phyloP scores from a whole-genome alignment of 2,888 invertebrate genomes.

The Epirrita christyi region DNA sequence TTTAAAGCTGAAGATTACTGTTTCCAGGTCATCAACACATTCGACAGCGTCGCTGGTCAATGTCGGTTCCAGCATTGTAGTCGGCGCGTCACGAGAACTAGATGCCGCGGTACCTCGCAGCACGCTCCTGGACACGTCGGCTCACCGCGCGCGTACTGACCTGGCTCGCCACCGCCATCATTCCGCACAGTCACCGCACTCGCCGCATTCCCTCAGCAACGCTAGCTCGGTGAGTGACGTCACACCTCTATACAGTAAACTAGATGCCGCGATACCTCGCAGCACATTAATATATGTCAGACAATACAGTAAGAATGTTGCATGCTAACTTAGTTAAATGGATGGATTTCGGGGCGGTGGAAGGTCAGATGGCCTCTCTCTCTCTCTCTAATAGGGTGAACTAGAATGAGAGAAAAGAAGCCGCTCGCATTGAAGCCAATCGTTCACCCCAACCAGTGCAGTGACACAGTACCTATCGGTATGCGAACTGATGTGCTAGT shows the following conservation, averaged over 20 bases:
- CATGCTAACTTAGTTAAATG: too few species aligned
- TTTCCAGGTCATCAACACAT: constrained; percentile 22
- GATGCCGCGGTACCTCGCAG: constrained; percentile 94
- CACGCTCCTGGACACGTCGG: constrained; percentile 92
- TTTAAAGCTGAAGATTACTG: too few species aligned
- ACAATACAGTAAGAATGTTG: too few species aligned
- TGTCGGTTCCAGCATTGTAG: constrained; percentile 37
- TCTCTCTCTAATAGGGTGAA: too few species aligned
- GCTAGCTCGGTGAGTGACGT: constrained; percentile 69
- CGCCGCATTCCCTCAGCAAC: constrained; percentile 82
- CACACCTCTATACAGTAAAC: not conserved
- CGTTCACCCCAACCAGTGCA: too few species aligned
- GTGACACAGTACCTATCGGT: too few species aligned
- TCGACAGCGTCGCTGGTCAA: constrained; percentile 29
- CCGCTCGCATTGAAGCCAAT: too few species aligned
- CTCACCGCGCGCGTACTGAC: constrained; percentile 90
- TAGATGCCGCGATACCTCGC: not conserved
- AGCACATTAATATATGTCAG: too few species aligned
- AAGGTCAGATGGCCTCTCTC: too few species aligned
- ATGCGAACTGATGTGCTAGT: too few species aligned
- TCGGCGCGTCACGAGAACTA: constrained; percentile 86
- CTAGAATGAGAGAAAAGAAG: too few species aligned
- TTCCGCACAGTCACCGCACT: constrained; percentile 65
- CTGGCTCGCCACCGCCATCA: constrained; percentile 88
- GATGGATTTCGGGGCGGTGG: too few species aligned